These are phyloP conservation scores for Sebastes iracundus DNA, from an alignment of 2,797 vertebrate species.

Conservation along the genomic window DNA sequence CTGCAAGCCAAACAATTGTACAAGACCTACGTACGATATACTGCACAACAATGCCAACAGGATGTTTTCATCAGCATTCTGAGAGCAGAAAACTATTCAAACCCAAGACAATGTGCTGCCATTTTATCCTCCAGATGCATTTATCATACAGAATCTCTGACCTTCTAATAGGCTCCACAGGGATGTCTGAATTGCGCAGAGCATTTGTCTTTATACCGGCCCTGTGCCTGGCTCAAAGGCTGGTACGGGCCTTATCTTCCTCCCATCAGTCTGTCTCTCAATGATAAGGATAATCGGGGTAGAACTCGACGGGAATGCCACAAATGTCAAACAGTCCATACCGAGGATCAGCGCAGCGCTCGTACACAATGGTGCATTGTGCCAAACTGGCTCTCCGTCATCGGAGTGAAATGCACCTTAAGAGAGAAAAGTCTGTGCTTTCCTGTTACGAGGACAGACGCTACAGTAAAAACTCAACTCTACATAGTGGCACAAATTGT, in stretches of 20 bases:
- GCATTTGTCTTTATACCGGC: slow-evolving; percentile 43
- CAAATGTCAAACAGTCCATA: slow-evolving; percentile 64
- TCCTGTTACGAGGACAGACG: slow-evolving; percentile 6
- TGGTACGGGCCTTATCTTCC: slow-evolving; percentile 50
- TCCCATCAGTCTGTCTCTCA: slow-evolving; percentile 67
- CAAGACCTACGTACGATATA: not conserved
- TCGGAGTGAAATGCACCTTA: slow-evolving; percentile 42
- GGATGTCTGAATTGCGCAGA: slow-evolving; percentile 36
- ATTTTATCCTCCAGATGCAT: slow-evolving; percentile 43
- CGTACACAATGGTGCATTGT: slow-evolving; percentile 68
- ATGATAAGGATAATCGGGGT: slow-evolving; percentile 68
- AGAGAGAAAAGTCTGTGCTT: slow-evolving; percentile 22
- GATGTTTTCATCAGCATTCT: slow-evolving; percentile 48
- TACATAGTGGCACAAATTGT: not conserved
- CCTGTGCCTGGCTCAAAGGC: slow-evolving; percentile 44
- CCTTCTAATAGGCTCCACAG: slow-evolving; percentile 60
- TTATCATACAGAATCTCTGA: slow-evolving; percentile 62
- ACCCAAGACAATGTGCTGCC: slow-evolving; percentile 49
- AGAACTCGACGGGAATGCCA: slow-evolving; percentile 60
- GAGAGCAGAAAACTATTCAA: slow-evolving; percentile 41
- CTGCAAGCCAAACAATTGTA: not conserved
- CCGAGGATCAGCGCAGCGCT: slow-evolving; percentile 30
- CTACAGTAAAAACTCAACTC: not conserved
- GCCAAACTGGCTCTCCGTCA: slow-evolving; percentile 22
- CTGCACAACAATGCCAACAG: slow-evolving; percentile 14